A percentile compares a stretch with the other conserved stretches of the same genome.
Conservation (phyloP, 2,888 invertebrate genomes). For the Biston stratarius region DNA sequence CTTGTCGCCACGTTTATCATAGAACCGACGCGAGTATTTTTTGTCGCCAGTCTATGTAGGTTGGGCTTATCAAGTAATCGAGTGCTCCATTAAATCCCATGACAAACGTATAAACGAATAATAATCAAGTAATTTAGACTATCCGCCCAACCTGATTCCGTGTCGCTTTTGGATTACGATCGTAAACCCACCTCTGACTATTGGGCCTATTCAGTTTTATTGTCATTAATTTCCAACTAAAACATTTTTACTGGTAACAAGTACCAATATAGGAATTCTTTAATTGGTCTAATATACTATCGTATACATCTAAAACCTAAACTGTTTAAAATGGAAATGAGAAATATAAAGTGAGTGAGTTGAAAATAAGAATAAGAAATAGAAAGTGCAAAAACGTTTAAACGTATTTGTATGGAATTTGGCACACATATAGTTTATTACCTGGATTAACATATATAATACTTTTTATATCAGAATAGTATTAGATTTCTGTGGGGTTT, state of each 20-base stretch:
- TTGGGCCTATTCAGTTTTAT: conserved; percentile 38
- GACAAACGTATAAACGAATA: conserved; percentile 34
- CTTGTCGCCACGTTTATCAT: conserved; percentile 37
- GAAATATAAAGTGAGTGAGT: too few relatives aligned
- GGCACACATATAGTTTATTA: too few relatives aligned
- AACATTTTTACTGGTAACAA: conserved; percentile 30
- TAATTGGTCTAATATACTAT: conserved; percentile 16
- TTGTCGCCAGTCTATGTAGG: conserved; percentile 27
- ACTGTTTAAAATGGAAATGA: too few relatives aligned
- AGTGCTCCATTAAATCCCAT: conserved; percentile 31
- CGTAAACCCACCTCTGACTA: conserved; percentile 31
- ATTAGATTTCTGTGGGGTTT: too few relatives aligned
- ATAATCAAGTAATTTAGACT: conserved; percentile 34
- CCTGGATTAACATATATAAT: too few relatives aligned
- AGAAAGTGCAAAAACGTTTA: too few relatives aligned
- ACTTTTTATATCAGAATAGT: too few relatives aligned
- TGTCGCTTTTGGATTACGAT: conserved; percentile 33
- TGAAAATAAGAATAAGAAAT: too few relatives aligned
- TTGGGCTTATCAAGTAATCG: conserved; percentile 31
- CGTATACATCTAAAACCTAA: background rate
- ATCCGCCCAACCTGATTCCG: conserved; percentile 24
- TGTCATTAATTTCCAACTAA: conserved; percentile 23
- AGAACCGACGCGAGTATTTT: conserved; percentile 20
- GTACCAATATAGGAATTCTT: conserved; percentile 1
- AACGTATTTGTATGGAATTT: too few relatives aligned